phyloP scores from a whole-genome alignment of 2,797 vertebrate species.

The Sebastes hopkinsi region DNA sequence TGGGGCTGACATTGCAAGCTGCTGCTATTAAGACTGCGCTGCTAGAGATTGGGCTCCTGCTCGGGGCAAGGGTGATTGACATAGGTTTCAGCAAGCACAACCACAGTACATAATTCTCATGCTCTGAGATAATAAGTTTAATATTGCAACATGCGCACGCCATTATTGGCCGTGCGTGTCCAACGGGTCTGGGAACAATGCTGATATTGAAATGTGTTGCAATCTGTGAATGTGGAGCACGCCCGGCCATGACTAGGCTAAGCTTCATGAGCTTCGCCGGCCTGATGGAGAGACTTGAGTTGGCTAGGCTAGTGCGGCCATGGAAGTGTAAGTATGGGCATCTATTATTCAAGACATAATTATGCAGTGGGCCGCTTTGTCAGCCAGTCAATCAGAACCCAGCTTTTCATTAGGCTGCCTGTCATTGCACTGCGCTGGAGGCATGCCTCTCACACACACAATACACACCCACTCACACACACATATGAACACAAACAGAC shows the following conservation, averaged over 20 bases:
- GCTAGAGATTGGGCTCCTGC: conserved; percentile 7
- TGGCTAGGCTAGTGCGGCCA: conserved; percentile 50
- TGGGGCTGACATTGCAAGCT: conserved; percentile 31
- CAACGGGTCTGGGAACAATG: conserved; percentile 27
- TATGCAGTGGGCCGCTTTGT: conserved; percentile 79
- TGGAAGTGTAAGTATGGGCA: conserved; percentile 72
- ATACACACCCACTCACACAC: not conserved
- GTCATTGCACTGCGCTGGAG: conserved; percentile 70
- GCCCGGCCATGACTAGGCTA: not conserved
- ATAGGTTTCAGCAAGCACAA: not conserved
- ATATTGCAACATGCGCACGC: conserved; percentile 1
- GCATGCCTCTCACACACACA: conserved; percentile 47
- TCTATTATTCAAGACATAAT: conserved; percentile 86
- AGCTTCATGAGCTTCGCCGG: conserved; percentile 24
- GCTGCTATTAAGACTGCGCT: conserved; percentile 17
- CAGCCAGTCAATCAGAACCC: conserved; percentile 81
- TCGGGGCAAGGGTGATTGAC: conserved; percentile 36
- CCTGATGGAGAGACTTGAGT: conserved; percentile 36
- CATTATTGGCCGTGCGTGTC: conserved; percentile 6
- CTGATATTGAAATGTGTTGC: conserved; percentile 8
- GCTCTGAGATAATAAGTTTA: conserved; percentile 32
- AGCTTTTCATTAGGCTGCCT: conserved; percentile 82
- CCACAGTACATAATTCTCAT: not conserved
- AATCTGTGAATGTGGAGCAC: conserved; percentile 11
- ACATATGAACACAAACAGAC: not conserved